Evolutionary conservation across 2,888 invertebrate genomes (phyloP), one percentile per base, ranked within the genome.

Genomic region (Pterobdella sp.): DNA sequence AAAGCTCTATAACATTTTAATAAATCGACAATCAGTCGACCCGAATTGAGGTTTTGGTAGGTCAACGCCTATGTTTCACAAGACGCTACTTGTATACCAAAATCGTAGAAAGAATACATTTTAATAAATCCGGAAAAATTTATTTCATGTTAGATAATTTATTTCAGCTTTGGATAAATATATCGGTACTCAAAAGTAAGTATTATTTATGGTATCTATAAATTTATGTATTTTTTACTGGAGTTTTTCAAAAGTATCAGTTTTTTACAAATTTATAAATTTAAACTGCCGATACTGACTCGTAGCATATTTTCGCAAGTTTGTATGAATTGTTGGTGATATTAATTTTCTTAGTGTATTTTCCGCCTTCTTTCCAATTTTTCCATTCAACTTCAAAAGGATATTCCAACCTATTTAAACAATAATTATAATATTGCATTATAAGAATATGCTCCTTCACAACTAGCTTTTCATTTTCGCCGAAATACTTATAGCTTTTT

Each of bases 341-440:
- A 18, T 22, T 56, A 22, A 56, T 56, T 22, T 56, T 56, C n/a
- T 56, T 56, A 26, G 60, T 56, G 60, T 56, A 56, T 26, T 56
- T 56, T 4, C 60, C 4, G 3, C 10, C n/a, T 3, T 14, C 60
- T 22, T 56, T 56, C 60, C 60, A 56, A 56, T 56, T 56, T n/a
- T 26, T 56, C 60, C 60, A 56, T 56, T 56, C 60, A 14, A 56
- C n/a, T 56, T 56, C n/a, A 4, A 26, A 22, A 3, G 60, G 60
- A n/a, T 56, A 56, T 56, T 56, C 60, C 60, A 56, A n/a, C 4
- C 60, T 26, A 56, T 56, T 56, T n/a, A 56, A 56, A 56, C 26
- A 56, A 4, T 26, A 56, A n/a, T 14, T 56, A 26, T 56, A 26
- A n/a, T n/a, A 4, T 56, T 56, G 18, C 60, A 56, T 56, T 26